A percentile compares a stretch with the other conserved stretches of the same genome.
Conservation (phyloP, 2,888 invertebrate species). For the Caenorhabditis sp. region DNA sequence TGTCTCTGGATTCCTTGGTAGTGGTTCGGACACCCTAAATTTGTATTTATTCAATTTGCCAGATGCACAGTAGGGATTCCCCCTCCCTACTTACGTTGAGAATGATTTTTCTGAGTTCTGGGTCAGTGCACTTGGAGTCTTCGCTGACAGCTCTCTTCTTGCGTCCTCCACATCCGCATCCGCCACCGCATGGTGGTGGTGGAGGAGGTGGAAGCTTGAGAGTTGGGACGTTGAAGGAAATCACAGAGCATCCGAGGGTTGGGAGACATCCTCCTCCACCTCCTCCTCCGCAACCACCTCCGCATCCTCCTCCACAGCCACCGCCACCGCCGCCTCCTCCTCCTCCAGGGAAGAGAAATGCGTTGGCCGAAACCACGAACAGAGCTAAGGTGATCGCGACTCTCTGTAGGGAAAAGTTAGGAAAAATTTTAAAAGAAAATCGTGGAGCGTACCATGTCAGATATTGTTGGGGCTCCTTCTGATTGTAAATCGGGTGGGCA, state of each 20-base stretch:
- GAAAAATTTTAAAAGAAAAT: not conserved
- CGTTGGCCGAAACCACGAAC: slow-evolving; percentile 44
- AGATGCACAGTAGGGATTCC: no score
- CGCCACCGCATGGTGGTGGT: slow-evolving; percentile 64
- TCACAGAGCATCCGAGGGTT: slow-evolving; percentile 54
- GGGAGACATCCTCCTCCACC: slow-evolving; percentile 63
- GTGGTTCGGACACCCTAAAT: slow-evolving; percentile 64
- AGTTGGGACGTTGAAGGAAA: slow-evolving; percentile 63
- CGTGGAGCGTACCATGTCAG: slow-evolving; percentile 21
- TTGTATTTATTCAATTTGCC: not conserved
- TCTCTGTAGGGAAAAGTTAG: slow-evolving; percentile 41
- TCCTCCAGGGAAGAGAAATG: slow-evolving; percentile 64
- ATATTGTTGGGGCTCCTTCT: not conserved
- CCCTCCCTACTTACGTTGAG: slow-evolving; percentile 67
- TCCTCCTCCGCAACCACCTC: slow-evolving; percentile 64
- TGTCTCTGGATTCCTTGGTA: slow-evolving; percentile 69
- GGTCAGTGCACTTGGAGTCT: slow-evolving; percentile 69
- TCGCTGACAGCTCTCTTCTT: slow-evolving; percentile 70
- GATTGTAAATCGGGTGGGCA: not conserved
- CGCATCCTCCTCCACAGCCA: slow-evolving; percentile 62
- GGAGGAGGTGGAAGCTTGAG: slow-evolving; percentile 67
- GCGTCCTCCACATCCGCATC: slow-evolving; percentile 66
- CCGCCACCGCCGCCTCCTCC: slow-evolving; percentile 68
- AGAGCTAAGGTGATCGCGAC: slow-evolving; percentile 31
- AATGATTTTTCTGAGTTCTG: slow-evolving; percentile 69